These are phyloP conservation scores for Cosmia trapezina DNA, from an alignment of 2,888 invertebrate genomes.

Conservation along the genomic window DNA sequence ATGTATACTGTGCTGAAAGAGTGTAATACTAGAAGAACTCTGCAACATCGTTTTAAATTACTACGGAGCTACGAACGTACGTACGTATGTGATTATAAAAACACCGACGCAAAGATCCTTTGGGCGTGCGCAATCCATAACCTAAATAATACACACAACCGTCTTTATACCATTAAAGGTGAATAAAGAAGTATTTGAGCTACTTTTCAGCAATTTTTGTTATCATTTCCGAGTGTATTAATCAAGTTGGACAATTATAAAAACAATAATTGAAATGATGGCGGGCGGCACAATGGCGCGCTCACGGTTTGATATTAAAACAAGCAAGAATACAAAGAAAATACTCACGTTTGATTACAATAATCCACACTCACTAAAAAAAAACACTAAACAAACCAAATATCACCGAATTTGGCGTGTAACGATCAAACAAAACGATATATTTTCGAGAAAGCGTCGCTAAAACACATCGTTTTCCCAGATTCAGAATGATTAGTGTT, in stretches of 20 bases:
- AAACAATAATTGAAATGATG: constrained; percentile 79
- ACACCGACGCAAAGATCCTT: constrained; percentile 38
- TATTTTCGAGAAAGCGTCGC: constrained; percentile 78
- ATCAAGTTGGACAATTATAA: constrained; percentile 61
- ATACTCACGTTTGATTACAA: constrained; percentile 75
- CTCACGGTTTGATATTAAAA: constrained; percentile 54
- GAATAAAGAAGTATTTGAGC: not conserved
- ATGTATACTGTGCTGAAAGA: constrained; percentile 15
- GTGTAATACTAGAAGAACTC: constrained; percentile 50
- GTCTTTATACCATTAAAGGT: not conserved
- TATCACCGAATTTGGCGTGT: constrained; percentile 67
- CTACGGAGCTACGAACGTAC: constrained; percentile 28
- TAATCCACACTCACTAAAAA: constrained; percentile 70
- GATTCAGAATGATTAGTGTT: constrained; percentile 62
- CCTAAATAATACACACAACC: constrained; percentile 43
- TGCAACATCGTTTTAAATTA: constrained; percentile 29
- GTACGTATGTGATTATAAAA: no score
- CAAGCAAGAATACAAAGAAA: constrained; percentile 53
- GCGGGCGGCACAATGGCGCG: constrained; percentile 87
- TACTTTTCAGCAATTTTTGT: constrained; percentile 18
- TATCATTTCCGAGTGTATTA: constrained; percentile 13
- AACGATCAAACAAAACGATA: constrained; percentile 73
- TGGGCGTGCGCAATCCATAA: constrained; percentile 53
- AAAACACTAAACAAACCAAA: constrained; percentile 70
- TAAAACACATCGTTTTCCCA: constrained; percentile 72